Conservation (phyloP, 1,140 invertebrate genomes). For the Myzus persicae region DNA sequence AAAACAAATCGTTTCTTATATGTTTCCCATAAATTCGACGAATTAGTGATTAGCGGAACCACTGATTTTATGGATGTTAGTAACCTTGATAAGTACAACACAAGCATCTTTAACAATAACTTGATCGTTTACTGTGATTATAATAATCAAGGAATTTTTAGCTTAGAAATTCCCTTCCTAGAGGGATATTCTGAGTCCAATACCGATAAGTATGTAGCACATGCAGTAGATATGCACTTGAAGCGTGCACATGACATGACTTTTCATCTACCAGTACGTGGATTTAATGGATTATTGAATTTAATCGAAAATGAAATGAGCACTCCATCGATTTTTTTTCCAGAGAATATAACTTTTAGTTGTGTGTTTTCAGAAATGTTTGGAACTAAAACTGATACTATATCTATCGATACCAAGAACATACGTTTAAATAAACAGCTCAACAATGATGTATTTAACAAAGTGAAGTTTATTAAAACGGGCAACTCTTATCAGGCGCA, state of each 20-base stretch:
- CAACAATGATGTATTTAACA: background rate
- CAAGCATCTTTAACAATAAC: background rate
- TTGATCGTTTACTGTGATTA: background rate
- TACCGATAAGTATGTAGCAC: too few species aligned
- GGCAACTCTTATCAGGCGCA: background rate
- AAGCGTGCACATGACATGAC: background rate
- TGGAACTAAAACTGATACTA: too few species aligned
- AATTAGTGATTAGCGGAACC: background rate
- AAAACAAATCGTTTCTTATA: too few species aligned
- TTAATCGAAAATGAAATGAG: background rate
- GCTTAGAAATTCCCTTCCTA: background rate
- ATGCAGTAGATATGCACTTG: background rate
- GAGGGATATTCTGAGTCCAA: too few species aligned
- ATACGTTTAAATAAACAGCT: background rate
- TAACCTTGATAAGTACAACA: background rate
- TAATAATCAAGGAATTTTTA: background rate
- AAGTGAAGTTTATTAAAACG: background rate
- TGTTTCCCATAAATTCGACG: background rate
- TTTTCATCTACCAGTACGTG: background rate
- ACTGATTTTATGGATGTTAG: background rate
- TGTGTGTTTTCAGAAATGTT: background rate
- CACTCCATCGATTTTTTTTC: background rate
- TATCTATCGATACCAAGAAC: background rate
- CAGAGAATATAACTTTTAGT: background rate
- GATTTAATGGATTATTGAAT: background rate